A percentile compares a stretch with the other conserved stretches of the same genome.
phyloP scores from a whole-genome alignment of 2,888 invertebrate genomes.

The Drosophila tanythrix region DNA sequence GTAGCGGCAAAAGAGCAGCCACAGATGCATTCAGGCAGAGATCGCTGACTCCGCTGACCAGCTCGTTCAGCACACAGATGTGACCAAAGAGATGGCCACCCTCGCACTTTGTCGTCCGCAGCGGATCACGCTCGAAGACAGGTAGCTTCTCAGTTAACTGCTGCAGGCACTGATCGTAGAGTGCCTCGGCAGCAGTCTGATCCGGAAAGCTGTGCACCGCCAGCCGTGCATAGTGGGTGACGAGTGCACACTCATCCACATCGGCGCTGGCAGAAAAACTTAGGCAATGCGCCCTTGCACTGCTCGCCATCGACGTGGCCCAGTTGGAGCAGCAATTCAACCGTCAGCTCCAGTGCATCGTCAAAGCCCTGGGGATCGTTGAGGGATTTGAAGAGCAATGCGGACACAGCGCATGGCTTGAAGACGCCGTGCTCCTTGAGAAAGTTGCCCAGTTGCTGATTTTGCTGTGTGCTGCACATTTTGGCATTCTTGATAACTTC shows the following conservation, averaged over 20 bases:
- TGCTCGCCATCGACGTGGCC: constrained; percentile 81
- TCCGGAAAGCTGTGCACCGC: constrained; percentile 69
- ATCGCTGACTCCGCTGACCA: constrained; percentile 42
- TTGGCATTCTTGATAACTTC: constrained; percentile 80
- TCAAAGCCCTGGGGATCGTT: constrained; percentile 86
- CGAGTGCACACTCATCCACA: constrained; percentile 79
- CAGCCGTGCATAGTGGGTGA: constrained; percentile 76
- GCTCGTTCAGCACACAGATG: constrained; percentile 74
- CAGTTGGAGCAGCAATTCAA: constrained; percentile 86
- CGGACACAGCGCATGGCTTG: constrained; percentile 84
- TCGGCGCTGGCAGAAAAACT: constrained; percentile 62
- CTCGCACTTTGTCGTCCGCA: constrained; percentile 85
- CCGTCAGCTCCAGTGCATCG: constrained; percentile 87
- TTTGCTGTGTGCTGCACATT: constrained; percentile 81
- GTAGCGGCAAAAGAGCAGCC: constrained; percentile 58
- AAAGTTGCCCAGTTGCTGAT: constrained; percentile 84
- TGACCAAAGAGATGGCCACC: constrained; percentile 86
- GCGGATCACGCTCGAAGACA: constrained; percentile 84
- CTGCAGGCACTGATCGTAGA: constrained; percentile 78
- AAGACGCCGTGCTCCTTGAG: constrained; percentile 84
- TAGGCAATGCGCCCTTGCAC: constrained; percentile 61
- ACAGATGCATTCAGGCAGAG: constrained; percentile 11
- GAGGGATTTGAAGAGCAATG: constrained; percentile 86
- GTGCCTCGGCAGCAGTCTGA: constrained; percentile 53
- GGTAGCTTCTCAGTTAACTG: constrained; percentile 39